Conservation (phyloP, 2,113 vertebrate genomes). For the Microcebus griseorufus region DNA sequence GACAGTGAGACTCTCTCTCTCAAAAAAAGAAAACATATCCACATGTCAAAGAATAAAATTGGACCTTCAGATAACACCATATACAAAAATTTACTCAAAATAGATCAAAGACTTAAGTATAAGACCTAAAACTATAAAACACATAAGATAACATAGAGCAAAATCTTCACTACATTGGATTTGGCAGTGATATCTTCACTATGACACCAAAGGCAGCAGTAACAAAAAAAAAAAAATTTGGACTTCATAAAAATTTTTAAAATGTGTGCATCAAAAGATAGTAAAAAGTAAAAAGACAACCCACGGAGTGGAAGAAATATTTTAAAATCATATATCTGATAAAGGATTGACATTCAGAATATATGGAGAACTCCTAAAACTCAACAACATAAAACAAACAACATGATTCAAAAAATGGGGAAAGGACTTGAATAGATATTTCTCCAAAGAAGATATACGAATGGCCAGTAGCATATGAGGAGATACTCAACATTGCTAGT, state of each 20-base stretch:
- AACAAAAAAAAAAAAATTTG: not conserved
- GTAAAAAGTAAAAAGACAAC: not conserved
- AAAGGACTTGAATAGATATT: not conserved
- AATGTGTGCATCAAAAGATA: not conserved
- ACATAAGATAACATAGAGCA: not conserved
- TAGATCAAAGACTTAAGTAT: not conserved
- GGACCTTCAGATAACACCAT: not conserved
- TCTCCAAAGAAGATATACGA: not conserved
- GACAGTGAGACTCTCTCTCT: not conserved
- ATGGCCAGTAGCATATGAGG: not conserved
- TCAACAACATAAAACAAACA: not conserved
- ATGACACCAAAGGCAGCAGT: not conserved
- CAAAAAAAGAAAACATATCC: not conserved
- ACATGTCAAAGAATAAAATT: not conserved
- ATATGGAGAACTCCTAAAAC: not conserved
- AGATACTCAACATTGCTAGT: not conserved
- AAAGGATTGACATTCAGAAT: not conserved
- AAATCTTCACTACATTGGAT: not conserved
- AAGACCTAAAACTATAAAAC: not conserved
- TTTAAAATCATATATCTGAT: not conserved
- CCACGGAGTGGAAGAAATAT: not conserved
- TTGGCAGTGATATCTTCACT: not conserved
- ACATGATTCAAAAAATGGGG: not conserved
- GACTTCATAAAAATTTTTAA: not conserved
- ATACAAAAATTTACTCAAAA: not conserved